A percentile compares a stretch with the other conserved stretches of the same genome.
These are phyloP conservation scores for Diplazon laetatorius DNA, from an alignment of 2,888 invertebrate species.

Conservation along the genomic window DNA sequence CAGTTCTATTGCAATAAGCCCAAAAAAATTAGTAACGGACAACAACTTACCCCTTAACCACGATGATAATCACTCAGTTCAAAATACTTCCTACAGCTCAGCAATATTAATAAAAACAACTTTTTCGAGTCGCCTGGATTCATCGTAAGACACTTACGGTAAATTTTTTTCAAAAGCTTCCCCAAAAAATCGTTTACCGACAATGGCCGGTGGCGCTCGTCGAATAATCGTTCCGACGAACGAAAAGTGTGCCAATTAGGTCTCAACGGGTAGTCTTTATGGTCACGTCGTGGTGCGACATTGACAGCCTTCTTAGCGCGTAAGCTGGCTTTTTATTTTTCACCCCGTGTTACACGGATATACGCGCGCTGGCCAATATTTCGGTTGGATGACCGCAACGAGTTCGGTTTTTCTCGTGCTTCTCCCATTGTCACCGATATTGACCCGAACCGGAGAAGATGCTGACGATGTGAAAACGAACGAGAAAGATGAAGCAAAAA, in stretches of 20 bases:
- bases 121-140: no score
- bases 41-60: no score
- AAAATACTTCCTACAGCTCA: no score
- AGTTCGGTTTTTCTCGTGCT: constrained; percentile 31
- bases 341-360: constrained; percentile 20
- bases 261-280: constrained; percentile 27
- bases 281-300: constrained; percentile 23
- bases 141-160: not conserved
- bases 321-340: constrained; percentile 32
- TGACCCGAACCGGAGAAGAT: constrained; percentile 17
- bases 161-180: not conserved
- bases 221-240: constrained; percentile 8
- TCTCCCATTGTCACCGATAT: constrained; percentile 27
- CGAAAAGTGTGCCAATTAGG: constrained; percentile 50
- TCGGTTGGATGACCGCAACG: constrained; percentile 14
- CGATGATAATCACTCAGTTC: no score
- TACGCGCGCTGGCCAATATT: not conserved
- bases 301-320: constrained; percentile 51
- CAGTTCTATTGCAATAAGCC: no score
- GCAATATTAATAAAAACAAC: no score
- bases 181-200: not conserved
- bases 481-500: not conserved
- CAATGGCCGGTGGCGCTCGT: not conserved
- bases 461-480: not conserved
- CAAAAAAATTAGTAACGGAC: no score